Conservation (phyloP, 2,113 vertebrate genomes). For the Chascanopsetta lugubris region DNA sequence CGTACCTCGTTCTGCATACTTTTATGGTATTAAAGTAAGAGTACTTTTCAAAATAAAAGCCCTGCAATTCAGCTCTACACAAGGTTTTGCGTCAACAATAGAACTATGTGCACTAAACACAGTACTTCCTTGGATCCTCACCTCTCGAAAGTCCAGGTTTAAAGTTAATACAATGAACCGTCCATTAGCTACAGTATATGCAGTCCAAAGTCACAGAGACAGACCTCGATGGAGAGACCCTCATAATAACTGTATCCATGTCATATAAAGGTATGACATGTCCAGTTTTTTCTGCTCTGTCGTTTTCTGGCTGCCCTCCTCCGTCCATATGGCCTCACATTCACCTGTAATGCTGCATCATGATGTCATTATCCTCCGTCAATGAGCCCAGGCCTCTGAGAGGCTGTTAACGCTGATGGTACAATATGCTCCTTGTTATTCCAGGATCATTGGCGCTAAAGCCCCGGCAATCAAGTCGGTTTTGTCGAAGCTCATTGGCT, state of each 20-base stretch:
- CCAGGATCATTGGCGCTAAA: constrained; percentile 81
- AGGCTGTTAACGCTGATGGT: constrained; percentile 74
- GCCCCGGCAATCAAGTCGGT: constrained; percentile 77
- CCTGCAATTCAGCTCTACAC: too few relatives aligned
- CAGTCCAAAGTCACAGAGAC: background rate
- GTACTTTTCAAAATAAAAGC: too few relatives aligned
- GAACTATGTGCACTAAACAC: too few relatives aligned
- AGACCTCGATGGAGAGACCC: background rate
- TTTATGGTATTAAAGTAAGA: too few relatives aligned
- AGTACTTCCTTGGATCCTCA: too few relatives aligned
- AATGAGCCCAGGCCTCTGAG: constrained; percentile 66
- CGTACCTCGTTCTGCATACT: too few relatives aligned
- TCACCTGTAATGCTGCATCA: constrained; percentile 68
- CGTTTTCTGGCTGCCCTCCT: constrained; percentile 36
- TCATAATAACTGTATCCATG: background rate
- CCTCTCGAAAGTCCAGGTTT: too few relatives aligned
- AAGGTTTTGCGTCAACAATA: too few relatives aligned
- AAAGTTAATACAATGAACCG: too few relatives aligned
- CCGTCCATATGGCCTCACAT: constrained; percentile 55
- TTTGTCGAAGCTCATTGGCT: constrained; percentile 82
- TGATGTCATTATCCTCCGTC: constrained; percentile 74
- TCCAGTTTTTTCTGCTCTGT: constrained; percentile 76
- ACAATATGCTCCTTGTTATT: constrained; percentile 84
- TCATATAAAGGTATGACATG: constrained; percentile 58
- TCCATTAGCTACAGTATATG: too few relatives aligned